Evolutionary conservation across 2,888 invertebrate genomes (phyloP), one percentile per base, ranked within the genome.

Genomic region (Adineta ricciae): DNA sequence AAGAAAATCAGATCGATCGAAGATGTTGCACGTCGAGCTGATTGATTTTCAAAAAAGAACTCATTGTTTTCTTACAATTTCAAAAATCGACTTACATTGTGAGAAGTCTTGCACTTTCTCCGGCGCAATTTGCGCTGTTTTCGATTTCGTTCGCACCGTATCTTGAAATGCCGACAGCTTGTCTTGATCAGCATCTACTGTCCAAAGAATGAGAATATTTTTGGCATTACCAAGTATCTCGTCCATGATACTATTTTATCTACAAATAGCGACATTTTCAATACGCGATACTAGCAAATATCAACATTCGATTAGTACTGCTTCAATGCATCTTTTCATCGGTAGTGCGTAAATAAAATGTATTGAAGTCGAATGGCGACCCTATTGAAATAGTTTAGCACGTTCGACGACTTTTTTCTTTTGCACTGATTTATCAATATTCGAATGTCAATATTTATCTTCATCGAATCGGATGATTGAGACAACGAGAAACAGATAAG

Each of bases 1-100:
- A 73, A 85, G 36, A 85, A 7, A 52, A 85, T 84, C n/a, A 85
- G 27, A 73, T 85, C 85, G 52, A 56, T 83, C 8, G 72, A 46
- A 24, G 85, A 73, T 19, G 14, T 1, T 50, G 8, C 14, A 36
- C 52, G 52, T 41, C 19, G 46, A 36, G 84, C 50, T 84, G 27
- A 24, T 64, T 32, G 14, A 41, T 38, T 38, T 1, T 24, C 21
- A 78, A 78, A 41, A 11, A n/a, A 21, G n/a, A 19, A 24, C 11
- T 27, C 8, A 1, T 64, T 14, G 24, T 16, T 27, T 7, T 64
- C 32, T n/a, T n/a, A n/a, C n/a, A n/a, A n/a, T n/a, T n/a, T n/a
- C n/a, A n/a, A n/a, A n/a, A n/a, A n/a, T n/a, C n/a, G n/a, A 78
- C 78, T 78, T 41, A 78, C 78, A 41, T 41, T 78, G 41, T 5